Percentiles rank a stretch among this genome's conserved stretches.
Conservation (phyloP, 1,140 invertebrate genomes). For the Brachionus calyciflorus region DNA sequence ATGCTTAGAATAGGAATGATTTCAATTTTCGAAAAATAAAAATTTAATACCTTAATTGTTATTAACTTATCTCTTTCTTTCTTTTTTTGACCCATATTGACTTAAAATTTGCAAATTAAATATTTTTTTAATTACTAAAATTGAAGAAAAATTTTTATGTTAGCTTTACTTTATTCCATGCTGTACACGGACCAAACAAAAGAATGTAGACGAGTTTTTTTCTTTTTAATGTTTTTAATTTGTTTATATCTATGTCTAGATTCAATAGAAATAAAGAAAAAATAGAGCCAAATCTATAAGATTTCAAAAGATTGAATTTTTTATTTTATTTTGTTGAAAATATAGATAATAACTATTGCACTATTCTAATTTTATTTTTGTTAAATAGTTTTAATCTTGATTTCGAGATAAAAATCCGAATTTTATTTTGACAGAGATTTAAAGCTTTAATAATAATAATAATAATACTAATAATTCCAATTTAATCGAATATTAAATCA, state of each 20-base stretch:
- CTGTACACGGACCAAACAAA: background rate
- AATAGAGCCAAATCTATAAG: no score
- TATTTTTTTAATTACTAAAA: background rate
- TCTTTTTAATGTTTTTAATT: conserved; percentile 21
- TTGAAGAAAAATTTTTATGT: background rate
- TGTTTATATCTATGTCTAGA: background rate
- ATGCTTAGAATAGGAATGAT: background rate
- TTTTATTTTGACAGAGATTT: no score
- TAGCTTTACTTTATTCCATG: background rate
- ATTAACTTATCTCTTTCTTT: background rate
- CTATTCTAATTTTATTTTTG: no score
- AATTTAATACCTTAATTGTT: background rate
- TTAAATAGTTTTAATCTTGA: no score
- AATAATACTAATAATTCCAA: no score
- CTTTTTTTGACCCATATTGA: background rate
- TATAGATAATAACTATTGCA: no score
- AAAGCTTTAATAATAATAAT: no score
- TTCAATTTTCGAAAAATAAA: no score
- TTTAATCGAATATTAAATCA: background rate
- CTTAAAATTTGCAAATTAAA: background rate
- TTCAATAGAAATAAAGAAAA: background rate
- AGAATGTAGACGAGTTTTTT: no score
- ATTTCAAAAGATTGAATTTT: conserved; percentile 5
- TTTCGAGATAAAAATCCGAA: no score
- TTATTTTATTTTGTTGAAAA: no score